Percentiles rank a stretch among this genome's conserved stretches.
These are phyloP conservation scores for Xanthorhoe spadicearia DNA, from an alignment of 2,888 invertebrate species.

Conservation along the genomic window DNA sequence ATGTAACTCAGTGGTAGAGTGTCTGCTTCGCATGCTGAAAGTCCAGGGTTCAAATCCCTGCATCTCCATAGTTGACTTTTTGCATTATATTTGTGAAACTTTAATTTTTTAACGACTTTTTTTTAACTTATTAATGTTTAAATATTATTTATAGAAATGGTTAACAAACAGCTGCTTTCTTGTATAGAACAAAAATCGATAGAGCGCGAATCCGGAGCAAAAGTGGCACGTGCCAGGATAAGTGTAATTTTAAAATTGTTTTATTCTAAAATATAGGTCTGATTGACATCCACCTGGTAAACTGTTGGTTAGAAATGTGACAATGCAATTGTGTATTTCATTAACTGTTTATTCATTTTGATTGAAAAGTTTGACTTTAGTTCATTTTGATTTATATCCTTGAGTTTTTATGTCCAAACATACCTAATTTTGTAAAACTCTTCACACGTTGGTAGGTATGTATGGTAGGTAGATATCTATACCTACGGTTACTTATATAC, in stretches of 20 bases:
- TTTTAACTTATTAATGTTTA: neutral
- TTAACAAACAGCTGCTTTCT: neutral
- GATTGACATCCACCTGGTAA: slow-evolving; percentile 57
- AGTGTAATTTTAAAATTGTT: slow-evolving; percentile 10
- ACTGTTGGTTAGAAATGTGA: neutral
- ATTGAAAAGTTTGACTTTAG: neutral
- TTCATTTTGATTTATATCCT: neutral
- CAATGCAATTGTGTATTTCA: neutral
- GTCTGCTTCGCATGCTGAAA: slow-evolving; percentile 88
- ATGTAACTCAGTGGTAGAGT: slow-evolving; percentile 85
- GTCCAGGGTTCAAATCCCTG: slow-evolving; percentile 88
- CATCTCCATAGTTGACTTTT: slow-evolving; percentile 75
- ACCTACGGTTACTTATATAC: too few species aligned
- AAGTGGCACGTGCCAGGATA: slow-evolving; percentile 54
- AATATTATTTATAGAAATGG: neutral
- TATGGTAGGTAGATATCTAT: too few species aligned
- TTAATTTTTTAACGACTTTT: neutral
- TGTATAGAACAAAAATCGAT: slow-evolving; percentile 44
- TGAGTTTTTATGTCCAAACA: too few species aligned
- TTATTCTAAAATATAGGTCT: slow-evolving; percentile 32
- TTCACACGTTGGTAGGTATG: too few species aligned
- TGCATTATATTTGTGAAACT: slow-evolving; percentile 19
- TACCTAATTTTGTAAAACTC: too few species aligned
- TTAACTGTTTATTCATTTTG: neutral
- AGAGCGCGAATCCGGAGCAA: slow-evolving; percentile 57